Conservation (phyloP, 2,888 invertebrate genomes). For the Plagodis dolabraria region DNA sequence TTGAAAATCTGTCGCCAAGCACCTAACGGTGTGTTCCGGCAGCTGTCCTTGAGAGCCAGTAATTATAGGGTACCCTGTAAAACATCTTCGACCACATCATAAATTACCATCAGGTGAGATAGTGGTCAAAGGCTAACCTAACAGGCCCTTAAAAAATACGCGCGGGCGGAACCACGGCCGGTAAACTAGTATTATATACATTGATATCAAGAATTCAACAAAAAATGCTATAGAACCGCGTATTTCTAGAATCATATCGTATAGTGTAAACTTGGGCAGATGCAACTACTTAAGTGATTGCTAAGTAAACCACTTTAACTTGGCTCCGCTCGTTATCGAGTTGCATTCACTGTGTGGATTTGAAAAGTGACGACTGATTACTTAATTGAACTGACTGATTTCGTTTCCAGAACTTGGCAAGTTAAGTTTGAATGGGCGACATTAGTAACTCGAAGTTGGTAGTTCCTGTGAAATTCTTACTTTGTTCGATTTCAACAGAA, state of each 20-base stretch:
- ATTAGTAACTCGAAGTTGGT: slow-evolving; percentile 6
- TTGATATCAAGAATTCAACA: too few relatives aligned
- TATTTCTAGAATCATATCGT: slow-evolving; percentile 7
- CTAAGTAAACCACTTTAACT: slow-evolving; percentile 57
- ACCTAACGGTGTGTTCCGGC: too few relatives aligned
- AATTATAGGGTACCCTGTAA: too few relatives aligned
- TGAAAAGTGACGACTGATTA: slow-evolving; percentile 38
- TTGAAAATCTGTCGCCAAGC: too few relatives aligned
- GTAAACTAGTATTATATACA: too few relatives aligned
- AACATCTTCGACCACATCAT: too few relatives aligned
- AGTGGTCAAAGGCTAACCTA: too few relatives aligned
- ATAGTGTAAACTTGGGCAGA: slow-evolving; percentile 9
- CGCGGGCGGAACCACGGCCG: too few relatives aligned
- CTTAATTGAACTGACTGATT: slow-evolving; percentile 30
- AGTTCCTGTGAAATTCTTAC: background rate
- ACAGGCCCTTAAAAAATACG: too few relatives aligned
- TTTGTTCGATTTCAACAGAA: background rate
- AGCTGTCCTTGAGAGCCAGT: too few relatives aligned
- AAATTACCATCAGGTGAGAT: too few relatives aligned
- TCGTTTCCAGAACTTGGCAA: slow-evolving; percentile 16
- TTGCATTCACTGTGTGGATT: slow-evolving; percentile 43
- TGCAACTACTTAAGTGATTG: slow-evolving; percentile 51
- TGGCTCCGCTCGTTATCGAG: slow-evolving; percentile 53
- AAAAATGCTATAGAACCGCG: too few relatives aligned
- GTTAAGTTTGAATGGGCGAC: slow-evolving; percentile 14